These are phyloP conservation scores for Netelia melanura DNA, from an alignment of 2,888 invertebrate species.

Conservation along the genomic window DNA sequence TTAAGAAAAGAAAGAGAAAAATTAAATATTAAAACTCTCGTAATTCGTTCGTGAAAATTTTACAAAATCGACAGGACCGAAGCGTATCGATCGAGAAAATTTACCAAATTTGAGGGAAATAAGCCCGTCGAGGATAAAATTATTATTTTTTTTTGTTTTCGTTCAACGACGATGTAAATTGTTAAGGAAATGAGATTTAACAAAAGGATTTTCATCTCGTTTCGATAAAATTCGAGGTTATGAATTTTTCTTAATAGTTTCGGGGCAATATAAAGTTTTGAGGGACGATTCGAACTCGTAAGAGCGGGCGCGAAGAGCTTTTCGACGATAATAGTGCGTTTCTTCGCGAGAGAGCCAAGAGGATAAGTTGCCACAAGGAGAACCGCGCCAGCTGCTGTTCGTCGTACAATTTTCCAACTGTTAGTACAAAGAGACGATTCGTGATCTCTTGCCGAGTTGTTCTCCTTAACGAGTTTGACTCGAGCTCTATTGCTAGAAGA, in stretches of 20 bases:
- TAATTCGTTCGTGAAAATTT: not conserved
- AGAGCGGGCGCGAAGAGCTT: not conserved
- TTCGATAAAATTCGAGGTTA: slow-evolving; percentile 29
- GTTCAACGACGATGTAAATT: not conserved
- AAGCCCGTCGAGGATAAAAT: not conserved
- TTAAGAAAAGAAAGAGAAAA: not conserved
- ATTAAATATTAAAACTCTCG: not conserved
- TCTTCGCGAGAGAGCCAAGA: not conserved
- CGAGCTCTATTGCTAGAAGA: slow-evolving; percentile 12
- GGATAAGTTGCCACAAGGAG: slow-evolving; percentile 30
- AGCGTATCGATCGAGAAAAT: not conserved
- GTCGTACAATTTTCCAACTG: slow-evolving; percentile 20
- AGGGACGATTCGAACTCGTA: not conserved
- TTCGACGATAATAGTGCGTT: slow-evolving; percentile 15
- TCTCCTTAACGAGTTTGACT: slow-evolving; percentile 20
- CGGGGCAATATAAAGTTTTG: slow-evolving; percentile 38
- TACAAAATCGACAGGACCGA: not conserved
- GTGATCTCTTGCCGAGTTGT: slow-evolving; percentile 36
- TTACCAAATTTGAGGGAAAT: not conserved
- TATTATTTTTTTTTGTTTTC: not conserved
- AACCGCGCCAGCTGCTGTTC: slow-evolving; percentile 33
- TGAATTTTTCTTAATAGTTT: slow-evolving; percentile 35
- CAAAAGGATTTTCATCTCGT: not conserved
- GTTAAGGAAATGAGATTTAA: not conserved
- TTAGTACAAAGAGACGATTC: slow-evolving; percentile 12